These are phyloP conservation scores for Xerus rutilus DNA, from an alignment of 2,797 vertebrate genomes.

Conservation along the genomic window DNA sequence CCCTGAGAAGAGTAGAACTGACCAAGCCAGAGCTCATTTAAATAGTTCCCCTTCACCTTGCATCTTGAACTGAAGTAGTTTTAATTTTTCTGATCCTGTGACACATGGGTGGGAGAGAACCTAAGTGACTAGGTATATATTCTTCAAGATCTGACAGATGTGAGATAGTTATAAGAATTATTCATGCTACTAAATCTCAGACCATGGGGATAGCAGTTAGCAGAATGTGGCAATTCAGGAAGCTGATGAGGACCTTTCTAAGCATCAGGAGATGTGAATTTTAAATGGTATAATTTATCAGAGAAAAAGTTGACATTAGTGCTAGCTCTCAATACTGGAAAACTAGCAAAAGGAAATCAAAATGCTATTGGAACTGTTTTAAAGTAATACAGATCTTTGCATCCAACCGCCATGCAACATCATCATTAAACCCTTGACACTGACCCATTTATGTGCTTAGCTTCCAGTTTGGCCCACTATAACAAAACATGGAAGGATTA, in stretches of 20 bases:
- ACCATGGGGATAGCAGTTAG: neutral
- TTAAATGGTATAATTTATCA: conserved; percentile 52
- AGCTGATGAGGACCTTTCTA: conserved; percentile 15
- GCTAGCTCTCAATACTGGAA: conserved; percentile 22
- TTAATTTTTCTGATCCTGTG: conserved; percentile 47
- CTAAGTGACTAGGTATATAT: neutral
- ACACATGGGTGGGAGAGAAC: neutral
- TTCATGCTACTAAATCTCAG: conserved; percentile 39
- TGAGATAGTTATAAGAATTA: neutral
- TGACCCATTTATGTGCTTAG: conserved; percentile 4
- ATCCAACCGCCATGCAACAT: neutral
- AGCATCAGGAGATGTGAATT: neutral
- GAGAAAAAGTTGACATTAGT: conserved; percentile 15
- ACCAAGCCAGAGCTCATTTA: conserved; percentile 33
- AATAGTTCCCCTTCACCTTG: neutral
- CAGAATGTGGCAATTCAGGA: conserved; percentile 1
- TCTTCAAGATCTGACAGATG: conserved; percentile 23
- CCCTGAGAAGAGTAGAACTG: conserved; percentile 17
- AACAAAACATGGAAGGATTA: conserved; percentile 34
- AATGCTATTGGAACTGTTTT: neutral
- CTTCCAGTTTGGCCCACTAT: conserved; percentile 26
- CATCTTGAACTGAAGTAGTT: conserved; percentile 31
- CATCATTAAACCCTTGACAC: neutral
- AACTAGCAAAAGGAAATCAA: conserved; percentile 60
- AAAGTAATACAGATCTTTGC: conserved; percentile 52